Conservation (phyloP, 2,113 vertebrate genomes). For the Rhea pennata region DNA sequence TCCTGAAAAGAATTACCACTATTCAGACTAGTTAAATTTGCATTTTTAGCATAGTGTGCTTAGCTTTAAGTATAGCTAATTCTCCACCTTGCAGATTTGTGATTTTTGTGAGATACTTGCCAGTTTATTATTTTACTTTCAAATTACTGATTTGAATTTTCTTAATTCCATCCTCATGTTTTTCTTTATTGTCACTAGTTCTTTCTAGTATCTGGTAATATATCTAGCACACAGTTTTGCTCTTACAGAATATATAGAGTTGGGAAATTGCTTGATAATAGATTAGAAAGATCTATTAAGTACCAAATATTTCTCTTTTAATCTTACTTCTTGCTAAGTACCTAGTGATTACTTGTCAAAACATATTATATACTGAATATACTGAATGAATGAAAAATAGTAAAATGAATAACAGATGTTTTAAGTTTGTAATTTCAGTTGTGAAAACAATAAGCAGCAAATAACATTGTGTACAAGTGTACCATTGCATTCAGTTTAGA, state of each 20-base stretch:
- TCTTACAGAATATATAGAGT: neutral
- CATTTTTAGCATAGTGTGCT: neutral
- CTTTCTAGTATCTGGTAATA: neutral
- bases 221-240: neutral
- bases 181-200: neutral
- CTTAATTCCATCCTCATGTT: fast-evolving
- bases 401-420: neutral
- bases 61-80: neutral
- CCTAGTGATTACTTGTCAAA: neutral
- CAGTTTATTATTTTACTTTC: neutral
- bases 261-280: neutral
- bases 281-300: neutral
- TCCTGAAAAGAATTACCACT: neutral
- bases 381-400: neutral
- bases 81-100: neutral
- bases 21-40: neutral
- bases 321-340: neutral
- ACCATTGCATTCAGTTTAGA: neutral
- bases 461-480: neutral
- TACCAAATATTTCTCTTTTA: neutral
- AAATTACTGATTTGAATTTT: neutral
- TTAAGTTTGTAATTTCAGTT: neutral
- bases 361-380: neutral
- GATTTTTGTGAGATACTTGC: neutral
- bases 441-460: neutral